Evolutionary conservation across 2,113 vertebrate species (phyloP).

Genomic region (Leptocoma aspasia): DNA sequence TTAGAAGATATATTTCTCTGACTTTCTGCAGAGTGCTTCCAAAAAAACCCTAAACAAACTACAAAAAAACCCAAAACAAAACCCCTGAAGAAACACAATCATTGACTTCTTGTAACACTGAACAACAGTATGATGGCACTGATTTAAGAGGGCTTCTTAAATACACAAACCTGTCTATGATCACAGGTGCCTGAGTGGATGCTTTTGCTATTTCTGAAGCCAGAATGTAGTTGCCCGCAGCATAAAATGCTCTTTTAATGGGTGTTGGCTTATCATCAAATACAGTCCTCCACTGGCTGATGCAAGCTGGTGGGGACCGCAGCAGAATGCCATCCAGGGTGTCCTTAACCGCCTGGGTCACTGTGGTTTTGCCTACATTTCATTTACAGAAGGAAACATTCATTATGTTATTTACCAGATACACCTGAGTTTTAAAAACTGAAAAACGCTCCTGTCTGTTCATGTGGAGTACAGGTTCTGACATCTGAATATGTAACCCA

Average conservation of each 20-base stretch:
- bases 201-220: slow-evolving; percentile 80
- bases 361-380: slow-evolving; percentile 86
- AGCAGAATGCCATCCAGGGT: slow-evolving; percentile 78
- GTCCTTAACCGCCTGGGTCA: slow-evolving; percentile 81
- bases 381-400: background rate
- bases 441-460: background rate
- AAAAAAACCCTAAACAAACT: background rate
- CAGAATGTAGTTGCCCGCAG: slow-evolving; percentile 90
- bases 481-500: background rate
- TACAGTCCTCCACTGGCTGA: slow-evolving; percentile 80
- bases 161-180: slow-evolving; percentile 86
- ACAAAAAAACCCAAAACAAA: background rate
- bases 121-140: background rate
- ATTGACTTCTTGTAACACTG: background rate
- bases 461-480: background rate
- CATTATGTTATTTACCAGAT: background rate
- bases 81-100: background rate
- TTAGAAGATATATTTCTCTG: background rate
- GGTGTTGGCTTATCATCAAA: slow-evolving; percentile 86
- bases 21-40: background rate
- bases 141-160: background rate
- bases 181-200: slow-evolving; percentile 78
- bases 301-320: slow-evolving; percentile 81
- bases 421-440: background rate
- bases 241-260: slow-evolving; percentile 89